Base-by-base conservation (phyloP, 2,797 vertebrate species). In the Catharus ustulatus region DNA sequence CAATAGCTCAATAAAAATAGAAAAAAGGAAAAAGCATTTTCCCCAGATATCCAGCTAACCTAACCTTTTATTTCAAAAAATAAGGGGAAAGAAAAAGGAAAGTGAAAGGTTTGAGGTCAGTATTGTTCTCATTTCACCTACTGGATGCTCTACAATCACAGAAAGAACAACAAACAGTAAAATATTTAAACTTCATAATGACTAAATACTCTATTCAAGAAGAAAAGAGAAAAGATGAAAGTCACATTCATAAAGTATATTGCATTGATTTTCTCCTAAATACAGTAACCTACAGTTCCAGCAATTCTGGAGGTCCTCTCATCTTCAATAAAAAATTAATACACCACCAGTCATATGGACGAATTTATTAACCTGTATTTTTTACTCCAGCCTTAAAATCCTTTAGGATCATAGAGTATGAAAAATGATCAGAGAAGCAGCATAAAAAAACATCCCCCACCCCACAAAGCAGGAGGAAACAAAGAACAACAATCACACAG, bases 1-100 rank as follows among this genome's bases (percentile, higher is more conserved):
- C 84, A 92, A 95, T 79, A 93, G 81, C 88, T 95, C 84, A 74
- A 93, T 93, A 93, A 92, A 93, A 91, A 85, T 38, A 93, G 85
- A 94, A 89, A 73, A 69, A 36, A 9, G 40, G 49, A 59, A 83
- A 89, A 90, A 83, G 21, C 72, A 68, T 92, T 95, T 93, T 22
- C 57, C 18, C 14, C 9, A 54, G 42, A 87, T 89, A 78, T 38
- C 48, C 59, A 82, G 40, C n/a, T 71, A 76, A 66, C 26, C 45
- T 59, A 91, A 91, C 21, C n/a, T 94, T 64, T 94, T 91, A 55
- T 87, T 90, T 93, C 55, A 88, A 84, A 95, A 95, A 93, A 49
- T 29, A 91, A 87, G 87, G 54, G 24, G 17, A 77, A 90, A 76
- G n/a, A 57, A 82, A 79, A 73, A 34, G 11, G 15, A 69, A 72